Evolutionary conservation across 2,113 vertebrate species (phyloP).

Genomic region (Trogon melanurus): DNA sequence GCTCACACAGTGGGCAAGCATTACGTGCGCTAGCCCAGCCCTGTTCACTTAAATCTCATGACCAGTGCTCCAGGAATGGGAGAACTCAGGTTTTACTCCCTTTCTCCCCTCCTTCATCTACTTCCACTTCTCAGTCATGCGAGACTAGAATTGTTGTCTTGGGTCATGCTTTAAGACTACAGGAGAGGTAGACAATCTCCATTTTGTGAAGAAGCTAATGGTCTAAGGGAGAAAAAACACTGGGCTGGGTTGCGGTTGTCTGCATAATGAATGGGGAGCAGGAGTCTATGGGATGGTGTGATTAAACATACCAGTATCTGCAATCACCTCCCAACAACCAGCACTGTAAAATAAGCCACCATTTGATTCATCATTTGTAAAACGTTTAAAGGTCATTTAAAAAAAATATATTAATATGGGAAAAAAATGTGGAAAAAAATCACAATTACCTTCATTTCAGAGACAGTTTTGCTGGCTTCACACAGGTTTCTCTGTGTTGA

Average conservation of each 20-base stretch:
- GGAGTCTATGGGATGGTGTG: background rate
- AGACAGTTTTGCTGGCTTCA: background rate
- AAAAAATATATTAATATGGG: background rate
- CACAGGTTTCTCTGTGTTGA: background rate
- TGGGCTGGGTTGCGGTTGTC: background rate
- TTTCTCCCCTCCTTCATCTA: background rate
- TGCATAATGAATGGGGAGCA: background rate
- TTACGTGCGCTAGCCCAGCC: background rate
- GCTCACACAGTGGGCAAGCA: background rate
- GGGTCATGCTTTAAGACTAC: background rate
- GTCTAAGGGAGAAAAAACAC: background rate
- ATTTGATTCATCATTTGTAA: background rate
- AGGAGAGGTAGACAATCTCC: background rate
- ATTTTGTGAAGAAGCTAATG: background rate
- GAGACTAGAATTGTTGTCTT: background rate
- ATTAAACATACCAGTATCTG: background rate
- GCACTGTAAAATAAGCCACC: background rate
- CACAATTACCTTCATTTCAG: background rate
- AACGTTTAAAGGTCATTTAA: background rate
- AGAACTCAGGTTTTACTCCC: background rate
- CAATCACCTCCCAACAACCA: background rate
- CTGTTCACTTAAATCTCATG: background rate
- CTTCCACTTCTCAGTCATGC: rapidly evolving
- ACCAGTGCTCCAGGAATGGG: background rate
- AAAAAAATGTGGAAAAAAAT: background rate